Base-by-base conservation (phyloP, 2,797 vertebrate species). In the Rallus crepitans region DNA sequence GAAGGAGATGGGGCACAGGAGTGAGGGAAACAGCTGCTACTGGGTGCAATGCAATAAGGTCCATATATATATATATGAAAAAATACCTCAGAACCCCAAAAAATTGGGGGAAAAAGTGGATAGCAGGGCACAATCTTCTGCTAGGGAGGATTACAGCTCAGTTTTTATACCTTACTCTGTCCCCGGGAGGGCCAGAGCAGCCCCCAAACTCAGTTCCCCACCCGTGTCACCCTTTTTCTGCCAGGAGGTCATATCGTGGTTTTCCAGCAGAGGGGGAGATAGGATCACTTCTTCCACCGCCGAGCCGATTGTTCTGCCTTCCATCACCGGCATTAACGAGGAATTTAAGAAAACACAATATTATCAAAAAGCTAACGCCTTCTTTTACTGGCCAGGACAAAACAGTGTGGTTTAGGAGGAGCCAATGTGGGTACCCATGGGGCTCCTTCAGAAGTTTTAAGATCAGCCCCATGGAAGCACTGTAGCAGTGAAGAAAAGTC, bases 241-340 rank as follows among this genome's bases (percentile, higher is more conserved):
- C 45, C 80, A 37, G 82, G 17, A 7, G 19, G 65, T 39, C 68
- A 66, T 96, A 42, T 33, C 79, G 0, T 40, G 42, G 15, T 19
- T 40, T 72, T 63, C 95, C 98, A 97, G 97, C 94, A 97, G 98
- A 97, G 93, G 98, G 98, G 57, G 97, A 47, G 55, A 97, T 78
- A 97, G 97, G 83, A 97, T 94, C 91, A 18, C 64, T 89, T 73
- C 79, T 96, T 87, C 82, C 82, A 45, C 17, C 52, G 23, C 0
- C 5, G 15, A 70, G 76, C 35, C 0, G 0, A 72, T 14, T 0
- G 4, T 28, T 55, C 50, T 1, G n/a, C 4, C 47, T 35, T 11
- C 52, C 39, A 0, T 70, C 50, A 14, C 65, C 7, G 27, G 18
- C 53, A 7, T 47, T 7, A 37, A 8, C 1, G 2, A 48, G 70